Percentiles rank a stretch among this genome's conserved stretches.
Evolutionary conservation across 2,797 vertebrate genomes (phyloP).

Genomic region (Selene dorsalis): DNA sequence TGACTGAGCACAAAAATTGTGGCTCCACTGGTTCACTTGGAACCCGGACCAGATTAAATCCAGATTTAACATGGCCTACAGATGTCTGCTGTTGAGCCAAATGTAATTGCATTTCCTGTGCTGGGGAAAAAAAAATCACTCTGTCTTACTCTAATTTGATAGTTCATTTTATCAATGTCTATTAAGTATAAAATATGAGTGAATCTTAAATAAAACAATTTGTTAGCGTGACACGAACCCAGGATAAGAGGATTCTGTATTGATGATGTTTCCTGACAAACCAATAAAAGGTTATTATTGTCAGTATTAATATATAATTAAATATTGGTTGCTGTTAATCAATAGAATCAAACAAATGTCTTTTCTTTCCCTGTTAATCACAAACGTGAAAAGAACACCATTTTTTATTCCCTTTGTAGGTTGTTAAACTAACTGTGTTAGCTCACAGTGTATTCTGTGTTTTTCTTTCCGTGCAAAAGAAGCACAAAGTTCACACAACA

Average conservation of each 20-base stretch:
- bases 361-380: slow-evolving; percentile 51
- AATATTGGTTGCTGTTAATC: slow-evolving; percentile 32
- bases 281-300: slow-evolving; percentile 20
- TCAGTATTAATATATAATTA: background rate
- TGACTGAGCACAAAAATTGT: slow-evolving; percentile 30
- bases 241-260: slow-evolving; percentile 18
- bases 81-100: slow-evolving; percentile 23
- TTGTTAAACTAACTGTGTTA: slow-evolving; percentile 9
- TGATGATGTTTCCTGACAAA: slow-evolving; percentile 29
- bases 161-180: background rate
- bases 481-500: slow-evolving; percentile 28
- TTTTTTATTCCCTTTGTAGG: slow-evolving; percentile 24
- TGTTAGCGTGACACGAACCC: slow-evolving; percentile 9
- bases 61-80: slow-evolving; percentile 11
- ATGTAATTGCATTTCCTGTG: slow-evolving; percentile 2
- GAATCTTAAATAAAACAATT: slow-evolving; percentile 7
- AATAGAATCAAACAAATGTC: slow-evolving; percentile 46
- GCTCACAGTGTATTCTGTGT: slow-evolving; percentile 15
- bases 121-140: background rate
- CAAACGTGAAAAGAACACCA: slow-evolving; percentile 40
- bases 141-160: background rate
- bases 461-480: slow-evolving; percentile 45
- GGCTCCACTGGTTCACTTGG: background rate
- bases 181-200: background rate
- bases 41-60: slow-evolving; percentile 21